Evolutionary conservation across 1,140 invertebrate species (phyloP), one percentile per base, ranked within the genome.

Genomic region (Heliothis subflexa): DNA sequence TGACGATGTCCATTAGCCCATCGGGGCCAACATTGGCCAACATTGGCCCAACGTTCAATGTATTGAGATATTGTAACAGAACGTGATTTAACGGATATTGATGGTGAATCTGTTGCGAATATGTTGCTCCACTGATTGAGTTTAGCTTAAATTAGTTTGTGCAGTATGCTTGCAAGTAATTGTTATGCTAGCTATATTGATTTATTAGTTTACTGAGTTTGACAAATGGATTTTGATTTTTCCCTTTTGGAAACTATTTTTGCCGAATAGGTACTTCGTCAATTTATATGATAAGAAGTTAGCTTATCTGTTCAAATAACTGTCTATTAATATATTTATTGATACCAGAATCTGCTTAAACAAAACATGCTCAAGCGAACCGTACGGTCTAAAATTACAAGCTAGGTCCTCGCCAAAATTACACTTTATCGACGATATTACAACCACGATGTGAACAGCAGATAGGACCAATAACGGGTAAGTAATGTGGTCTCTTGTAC

Each of bases 1-100:
- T 75, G 73, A 75, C 59, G 73, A 75, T 47, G 64, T 75, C 59
- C 73, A 64, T 75, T 75, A 75, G 59, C 52, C 52, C 50, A 52
- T 13, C 73, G 7, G 59, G 45, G 25, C n/a, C 61, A 40, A 64
- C 61, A 52, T 50, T 33, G 45, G 25, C n/a, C 61, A 40, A 64
- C 61, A 52, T 50, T 33, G 73, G 21, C 45, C 73, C 59, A 62
- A 75, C 73, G n/a, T 68, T 68, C 18, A 1, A 49, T 57, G 57
- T 64, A 75, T 75, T 64, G 73, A 73, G 71, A 75, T 64, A 75
- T 62, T 62, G 73, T 12, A 71, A 57, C 57, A 49, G 40, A 73
- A 64, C 73, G 57, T 64, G 59, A 75, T 62, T 75, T 75, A 75
- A 64, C 47, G 47, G 73, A 64, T 64, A 64, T 75, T 62, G 73